phyloP scores from a whole-genome alignment of 2,113 vertebrate species.

The Cottus gobio region DNA sequence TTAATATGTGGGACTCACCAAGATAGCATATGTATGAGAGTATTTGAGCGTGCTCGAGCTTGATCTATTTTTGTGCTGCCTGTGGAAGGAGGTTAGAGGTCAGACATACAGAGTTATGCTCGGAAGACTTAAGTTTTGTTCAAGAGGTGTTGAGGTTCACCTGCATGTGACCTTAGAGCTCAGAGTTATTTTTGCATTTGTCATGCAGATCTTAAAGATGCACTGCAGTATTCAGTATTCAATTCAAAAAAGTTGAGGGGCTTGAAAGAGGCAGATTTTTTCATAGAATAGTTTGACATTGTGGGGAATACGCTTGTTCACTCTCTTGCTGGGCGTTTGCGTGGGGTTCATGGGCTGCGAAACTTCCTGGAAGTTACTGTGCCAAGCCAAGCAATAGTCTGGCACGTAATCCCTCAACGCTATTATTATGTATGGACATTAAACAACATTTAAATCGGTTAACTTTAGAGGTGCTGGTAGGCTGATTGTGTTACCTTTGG shows the following conservation, averaged over 20 bases:
- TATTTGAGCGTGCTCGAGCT: neutral
- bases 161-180: neutral
- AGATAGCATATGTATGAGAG: constrained; percentile 40
- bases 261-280: neutral
- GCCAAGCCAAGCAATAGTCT: neutral
- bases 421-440: neutral
- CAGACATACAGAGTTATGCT: neutral
- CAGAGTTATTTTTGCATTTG: neutral
- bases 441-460: neutral
- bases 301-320: neutral
- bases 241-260: neutral
- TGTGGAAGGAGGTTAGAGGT: constrained; percentile 25
- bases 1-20: constrained; percentile 47
- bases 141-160: constrained; percentile 12
- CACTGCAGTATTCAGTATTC: neutral
- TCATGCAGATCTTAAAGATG: neutral
- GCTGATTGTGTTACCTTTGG: neutral
- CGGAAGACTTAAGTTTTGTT: constrained; percentile 9
- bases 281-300: neutral
- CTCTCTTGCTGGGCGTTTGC: neutral
- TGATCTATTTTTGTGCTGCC: neutral
- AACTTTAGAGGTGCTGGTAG: neutral
- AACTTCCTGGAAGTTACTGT: neutral
- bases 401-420: neutral
- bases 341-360: neutral